These are phyloP conservation scores for Synaphobranchus kaupii DNA, from an alignment of 2,797 vertebrate genomes.

Conservation along the genomic window DNA sequence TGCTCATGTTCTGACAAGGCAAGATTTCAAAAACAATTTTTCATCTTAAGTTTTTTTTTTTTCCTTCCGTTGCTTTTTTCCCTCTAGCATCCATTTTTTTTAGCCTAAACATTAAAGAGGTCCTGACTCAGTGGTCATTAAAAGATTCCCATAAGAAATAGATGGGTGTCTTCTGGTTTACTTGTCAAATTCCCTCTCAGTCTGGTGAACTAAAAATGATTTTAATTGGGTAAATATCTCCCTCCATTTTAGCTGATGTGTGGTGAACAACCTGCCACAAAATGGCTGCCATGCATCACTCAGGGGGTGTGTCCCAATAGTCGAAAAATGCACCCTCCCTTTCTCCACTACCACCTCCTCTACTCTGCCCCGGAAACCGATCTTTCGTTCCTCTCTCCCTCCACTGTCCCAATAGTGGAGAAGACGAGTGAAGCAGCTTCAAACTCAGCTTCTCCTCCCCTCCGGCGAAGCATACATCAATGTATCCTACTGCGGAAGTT, in stretches of 20 bases:
- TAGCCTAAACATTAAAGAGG: not conserved
- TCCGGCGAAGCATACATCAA: no score
- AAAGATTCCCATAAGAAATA: not conserved
- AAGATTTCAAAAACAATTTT: not conserved
- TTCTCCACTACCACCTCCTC: no score
- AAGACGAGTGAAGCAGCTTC: no score
- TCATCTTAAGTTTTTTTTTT: not conserved
- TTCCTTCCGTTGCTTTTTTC: not conserved
- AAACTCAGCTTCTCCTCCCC: no score
- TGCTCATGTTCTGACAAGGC: not conserved
- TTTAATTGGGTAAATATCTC: not conserved
- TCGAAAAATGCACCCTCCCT: no score
- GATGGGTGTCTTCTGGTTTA: no score
- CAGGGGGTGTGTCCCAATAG: not conserved
- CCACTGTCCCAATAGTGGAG: no score
- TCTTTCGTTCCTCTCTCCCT: no score
- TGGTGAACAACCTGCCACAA: not conserved
- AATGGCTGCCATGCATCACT: not conserved
- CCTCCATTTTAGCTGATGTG: not conserved
- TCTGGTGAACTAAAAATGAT: not conserved
- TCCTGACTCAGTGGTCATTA: not conserved
- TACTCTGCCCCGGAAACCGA: no score
- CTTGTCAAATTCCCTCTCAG: not conserved
- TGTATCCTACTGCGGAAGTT: no score
- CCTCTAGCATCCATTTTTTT: not conserved